These are phyloP conservation scores for Pocillopora meandrina DNA, from an alignment of 92 coral and sea anemone species.

Conservation along the genomic window DNA sequence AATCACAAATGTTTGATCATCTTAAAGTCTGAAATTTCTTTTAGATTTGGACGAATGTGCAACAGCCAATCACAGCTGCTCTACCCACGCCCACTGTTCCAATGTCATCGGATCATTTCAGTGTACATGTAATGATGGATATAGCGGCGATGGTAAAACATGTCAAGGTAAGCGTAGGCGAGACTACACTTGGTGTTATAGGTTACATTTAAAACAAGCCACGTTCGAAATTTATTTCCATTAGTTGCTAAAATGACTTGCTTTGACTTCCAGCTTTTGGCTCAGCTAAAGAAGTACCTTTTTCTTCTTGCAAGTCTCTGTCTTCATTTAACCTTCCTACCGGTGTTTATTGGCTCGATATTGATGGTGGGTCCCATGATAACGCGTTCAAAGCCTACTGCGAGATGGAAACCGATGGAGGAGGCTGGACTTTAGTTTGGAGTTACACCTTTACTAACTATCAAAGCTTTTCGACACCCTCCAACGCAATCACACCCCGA, in stretches of 20 bases:
- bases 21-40: not conserved
- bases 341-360: not conserved
- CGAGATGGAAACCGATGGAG: constrained; percentile 37
- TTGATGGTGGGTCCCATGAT: not conserved
- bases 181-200: no score
- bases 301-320: not conserved
- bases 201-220: no score
- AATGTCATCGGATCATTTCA: not conserved
- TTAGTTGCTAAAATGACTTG: not conserved
- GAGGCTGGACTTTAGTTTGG: constrained; percentile 73
- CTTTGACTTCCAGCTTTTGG: not conserved
- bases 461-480: not conserved
- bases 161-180: not conserved
- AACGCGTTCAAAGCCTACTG: constrained; percentile 11
- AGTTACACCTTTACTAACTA: constrained; percentile 61
- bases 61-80: not conserved
- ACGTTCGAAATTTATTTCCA: no score
- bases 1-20: no score
- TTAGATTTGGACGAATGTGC: not conserved
- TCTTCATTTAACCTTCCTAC: not conserved
- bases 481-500: constrained; percentile 45
- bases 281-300: not conserved
- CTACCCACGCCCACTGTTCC: not conserved
- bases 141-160: not conserved
- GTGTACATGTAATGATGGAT: not conserved